Conservation (phyloP, 1,140 invertebrate species). For the Brachionus calyciflorus region DNA sequence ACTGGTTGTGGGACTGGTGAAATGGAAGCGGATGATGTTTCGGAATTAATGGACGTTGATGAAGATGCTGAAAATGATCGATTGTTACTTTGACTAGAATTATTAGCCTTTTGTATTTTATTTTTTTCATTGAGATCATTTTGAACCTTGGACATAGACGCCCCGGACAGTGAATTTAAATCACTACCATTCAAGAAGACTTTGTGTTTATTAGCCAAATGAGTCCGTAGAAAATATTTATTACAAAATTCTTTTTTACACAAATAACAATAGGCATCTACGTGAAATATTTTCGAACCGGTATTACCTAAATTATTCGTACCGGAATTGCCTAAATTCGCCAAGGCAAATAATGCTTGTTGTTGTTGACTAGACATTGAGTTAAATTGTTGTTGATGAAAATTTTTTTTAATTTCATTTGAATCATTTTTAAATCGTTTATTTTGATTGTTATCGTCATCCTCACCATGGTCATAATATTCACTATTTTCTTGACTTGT, state of each 20-base stretch:
- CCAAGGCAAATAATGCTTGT: not conserved
- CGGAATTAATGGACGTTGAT: conserved; percentile 13
- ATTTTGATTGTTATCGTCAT: not conserved
- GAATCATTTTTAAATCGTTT: not conserved
- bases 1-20: not conserved
- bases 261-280: conserved; percentile 79
- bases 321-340: no score
- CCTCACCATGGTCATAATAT: not conserved
- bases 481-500: not conserved
- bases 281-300: conserved; percentile 44
- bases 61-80: conserved; percentile 29
- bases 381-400: not conserved
- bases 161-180: not conserved
- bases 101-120: not conserved
- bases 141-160: conserved; percentile 37
- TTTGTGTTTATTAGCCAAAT: conserved; percentile 45
- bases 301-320: no score
- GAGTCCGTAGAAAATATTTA: conserved; percentile 58
- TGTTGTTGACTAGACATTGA: conserved; percentile 5
- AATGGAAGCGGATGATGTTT: conserved; percentile 20
- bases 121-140: conserved; percentile 28
- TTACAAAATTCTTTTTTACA: conserved; percentile 66
- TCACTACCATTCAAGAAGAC: conserved; percentile 43
- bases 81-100: not conserved
- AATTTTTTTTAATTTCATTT: not conserved